A percentile compares a stretch with the other conserved stretches of the same genome.
phyloP scores from a whole-genome alignment of 2,888 invertebrate genomes.

The Aquatica leii region DNA sequence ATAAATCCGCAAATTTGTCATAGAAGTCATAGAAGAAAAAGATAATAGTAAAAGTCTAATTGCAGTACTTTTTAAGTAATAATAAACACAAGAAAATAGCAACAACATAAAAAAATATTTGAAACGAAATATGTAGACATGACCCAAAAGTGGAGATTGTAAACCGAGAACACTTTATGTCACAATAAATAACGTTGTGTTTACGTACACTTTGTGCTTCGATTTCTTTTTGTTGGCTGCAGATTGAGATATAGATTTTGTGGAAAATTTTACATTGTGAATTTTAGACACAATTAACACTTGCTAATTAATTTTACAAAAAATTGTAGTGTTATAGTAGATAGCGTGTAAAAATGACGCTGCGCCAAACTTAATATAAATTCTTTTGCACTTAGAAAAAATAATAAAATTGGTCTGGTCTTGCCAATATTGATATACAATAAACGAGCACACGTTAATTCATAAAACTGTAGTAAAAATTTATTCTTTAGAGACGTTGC shows the following conservation, averaged over 20 bases:
- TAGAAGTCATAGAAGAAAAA: no score
- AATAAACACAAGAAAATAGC: slow-evolving; percentile 1
- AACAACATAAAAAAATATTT: not conserved
- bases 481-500: slow-evolving; percentile 16
- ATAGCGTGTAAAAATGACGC: no score
- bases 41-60: not conserved
- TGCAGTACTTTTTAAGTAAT: not conserved
- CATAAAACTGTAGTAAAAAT: not conserved
- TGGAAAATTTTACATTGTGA: not conserved
- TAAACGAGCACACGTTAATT: no score
- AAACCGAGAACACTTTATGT: slow-evolving; percentile 21
- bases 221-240: slow-evolving; percentile 7
- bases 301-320: no score
- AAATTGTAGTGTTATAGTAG: no score
- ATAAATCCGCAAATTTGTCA: no score
- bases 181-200: slow-evolving; percentile 21
- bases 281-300: not conserved
- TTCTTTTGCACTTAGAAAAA: no score
- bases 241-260: slow-evolving; percentile 11
- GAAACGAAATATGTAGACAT: slow-evolving; percentile 14
- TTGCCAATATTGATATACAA: no score
- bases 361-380: no score
- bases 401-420: no score
- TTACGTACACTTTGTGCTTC: slow-evolving; percentile 21
- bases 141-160: slow-evolving; percentile 20